Evolutionary conservation across 2,797 vertebrate genomes (phyloP).

Genomic region (Crocidura indochinensis): DNA sequence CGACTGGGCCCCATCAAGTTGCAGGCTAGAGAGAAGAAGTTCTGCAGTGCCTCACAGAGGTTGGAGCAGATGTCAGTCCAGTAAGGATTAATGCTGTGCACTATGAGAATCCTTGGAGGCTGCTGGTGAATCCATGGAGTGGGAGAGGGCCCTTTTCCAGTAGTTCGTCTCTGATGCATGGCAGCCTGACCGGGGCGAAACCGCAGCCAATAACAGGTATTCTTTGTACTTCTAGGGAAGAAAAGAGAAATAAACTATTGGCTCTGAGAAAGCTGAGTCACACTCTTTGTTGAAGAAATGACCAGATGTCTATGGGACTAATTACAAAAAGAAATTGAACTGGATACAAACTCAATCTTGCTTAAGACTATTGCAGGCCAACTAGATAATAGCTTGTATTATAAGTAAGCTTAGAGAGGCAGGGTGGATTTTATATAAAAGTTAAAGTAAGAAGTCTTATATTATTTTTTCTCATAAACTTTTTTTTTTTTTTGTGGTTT

Average conservation of each 20-base stretch:
- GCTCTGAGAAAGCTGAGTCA: slow-evolving; percentile 59
- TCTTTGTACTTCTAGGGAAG: slow-evolving; percentile 63
- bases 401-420: slow-evolving; percentile 22
- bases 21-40: slow-evolving; percentile 93
- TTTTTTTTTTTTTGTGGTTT: not conserved
- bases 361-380: slow-evolving; percentile 7
- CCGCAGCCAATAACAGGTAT: not conserved
- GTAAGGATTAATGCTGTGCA: slow-evolving; percentile 92
- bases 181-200: not conserved
- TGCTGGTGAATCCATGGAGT: slow-evolving; percentile 85
- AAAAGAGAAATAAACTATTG: slow-evolving; percentile 59
- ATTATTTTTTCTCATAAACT: slow-evolving; percentile 22
- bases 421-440: slow-evolving; percentile 41
- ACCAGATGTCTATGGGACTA: slow-evolving; percentile 5
- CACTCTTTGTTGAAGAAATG: slow-evolving; percentile 57
- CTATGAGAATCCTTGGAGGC: slow-evolving; percentile 92
- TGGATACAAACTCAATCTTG: slow-evolving; percentile 43
- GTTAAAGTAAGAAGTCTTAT: slow-evolving; percentile 16
- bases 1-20: slow-evolving; percentile 93
- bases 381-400: slow-evolving; percentile 54
- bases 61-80: slow-evolving; percentile 92
- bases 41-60: slow-evolving; percentile 95
- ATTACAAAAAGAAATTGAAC: slow-evolving; percentile 45
- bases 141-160: slow-evolving; percentile 47
- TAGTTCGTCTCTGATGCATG: slow-evolving; percentile 85